Evolutionary conservation across 2,113 vertebrate genomes (phyloP).

Genomic region (Rhinolophus sinicus): DNA sequence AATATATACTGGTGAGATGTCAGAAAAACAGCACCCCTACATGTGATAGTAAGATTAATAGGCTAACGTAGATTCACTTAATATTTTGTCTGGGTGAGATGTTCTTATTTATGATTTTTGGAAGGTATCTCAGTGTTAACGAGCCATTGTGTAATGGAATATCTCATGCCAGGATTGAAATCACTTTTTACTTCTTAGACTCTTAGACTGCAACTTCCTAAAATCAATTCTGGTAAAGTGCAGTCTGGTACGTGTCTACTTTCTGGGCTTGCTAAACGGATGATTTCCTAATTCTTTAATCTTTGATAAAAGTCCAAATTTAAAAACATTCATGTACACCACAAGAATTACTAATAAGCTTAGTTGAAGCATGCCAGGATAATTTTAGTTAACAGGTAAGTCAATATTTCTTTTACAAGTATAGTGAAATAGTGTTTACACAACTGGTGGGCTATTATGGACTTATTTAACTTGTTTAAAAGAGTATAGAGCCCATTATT

Average conservation of each 20-base stretch:
- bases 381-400: constrained; percentile 81
- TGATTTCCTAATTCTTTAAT: constrained; percentile 73
- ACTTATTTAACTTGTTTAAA: constrained; percentile 76
- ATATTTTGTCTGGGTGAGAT: not conserved
- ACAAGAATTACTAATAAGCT: constrained; percentile 66
- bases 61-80: not conserved
- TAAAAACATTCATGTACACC: constrained; percentile 49
- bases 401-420: constrained; percentile 82
- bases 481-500: constrained; percentile 73
- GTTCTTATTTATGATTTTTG: constrained; percentile 37
- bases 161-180: not conserved
- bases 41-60: not conserved
- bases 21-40: not conserved
- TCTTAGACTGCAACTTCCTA: not conserved
- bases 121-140: constrained; percentile 41
- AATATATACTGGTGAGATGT: not conserved
- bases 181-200: constrained; percentile 11
- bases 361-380: constrained; percentile 76
- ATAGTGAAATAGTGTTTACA: constrained; percentile 79
- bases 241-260: not conserved
- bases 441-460: constrained; percentile 80
- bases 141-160: not conserved
- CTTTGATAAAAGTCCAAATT: constrained; percentile 66
- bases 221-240: not conserved
- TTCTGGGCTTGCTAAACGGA: constrained; percentile 60